Evolutionary conservation across 2,888 invertebrate genomes (phyloP).

Genomic region (Heteromyza rotundicornis): DNA sequence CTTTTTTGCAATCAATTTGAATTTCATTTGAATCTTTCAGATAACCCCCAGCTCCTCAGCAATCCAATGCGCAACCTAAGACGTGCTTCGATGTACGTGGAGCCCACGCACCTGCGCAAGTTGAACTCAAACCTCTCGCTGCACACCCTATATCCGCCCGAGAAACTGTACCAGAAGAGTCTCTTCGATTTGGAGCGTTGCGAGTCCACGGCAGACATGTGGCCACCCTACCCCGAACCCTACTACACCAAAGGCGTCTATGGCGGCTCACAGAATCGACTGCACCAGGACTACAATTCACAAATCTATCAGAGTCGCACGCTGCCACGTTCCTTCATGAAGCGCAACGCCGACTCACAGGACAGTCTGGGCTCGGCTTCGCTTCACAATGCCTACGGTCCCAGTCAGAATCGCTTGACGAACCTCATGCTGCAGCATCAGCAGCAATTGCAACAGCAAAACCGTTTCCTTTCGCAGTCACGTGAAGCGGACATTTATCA

Average conservation of each 20-base stretch:
- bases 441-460: conserved; percentile 39
- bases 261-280: conserved; percentile 38
- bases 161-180: conserved; percentile 40
- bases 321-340: conserved; percentile 58
- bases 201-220: conserved; percentile 35
- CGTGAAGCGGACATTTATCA: conserved; percentile 37
- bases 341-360: conserved; percentile 49
- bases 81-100: conserved; percentile 54
- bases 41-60: conserved; percentile 26
- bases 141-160: conserved; percentile 38
- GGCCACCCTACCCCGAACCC: conserved; percentile 37
- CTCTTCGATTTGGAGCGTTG: conserved; percentile 45
- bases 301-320: conserved; percentile 55
- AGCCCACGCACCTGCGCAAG: conserved; percentile 45
- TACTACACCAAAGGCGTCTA: conserved; percentile 33
- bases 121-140: conserved; percentile 58
- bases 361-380: conserved; percentile 38
- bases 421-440: conserved; percentile 38
- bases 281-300: conserved; percentile 25
- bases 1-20: too few species aligned
- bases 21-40: conserved; percentile 5
- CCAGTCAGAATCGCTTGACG: conserved; percentile 37
- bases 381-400: conserved; percentile 17
- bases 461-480: conserved; percentile 37
- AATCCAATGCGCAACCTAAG: conserved; percentile 35